Base-by-base conservation (phyloP, 1,140 invertebrate species). In the Chelonus insularis region DNA sequence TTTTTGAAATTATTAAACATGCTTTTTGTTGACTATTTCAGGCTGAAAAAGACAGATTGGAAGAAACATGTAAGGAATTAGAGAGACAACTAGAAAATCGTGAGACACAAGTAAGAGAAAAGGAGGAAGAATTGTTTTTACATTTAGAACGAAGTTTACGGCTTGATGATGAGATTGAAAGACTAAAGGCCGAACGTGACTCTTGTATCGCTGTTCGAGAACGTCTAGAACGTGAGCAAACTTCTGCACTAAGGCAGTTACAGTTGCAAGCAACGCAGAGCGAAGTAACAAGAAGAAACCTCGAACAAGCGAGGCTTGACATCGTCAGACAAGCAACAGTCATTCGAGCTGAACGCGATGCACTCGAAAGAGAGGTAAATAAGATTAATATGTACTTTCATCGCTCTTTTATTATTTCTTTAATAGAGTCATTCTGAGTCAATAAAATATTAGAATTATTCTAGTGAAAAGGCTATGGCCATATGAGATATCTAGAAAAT, bases 101-200 rank as follows among this genome's bases (percentile, higher is more conserved):
- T 63, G 85, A 87, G 48, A 64, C 78, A 4, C 81, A 86, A 34
- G 69, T 87, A 3, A 81, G 82, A 23, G 84, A 85, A 58, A 87
- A 86, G 66, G 86, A 88, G 66, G 86, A 87, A 59, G 86, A 88
- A 63, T 78, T 87, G 18, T 88, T 88, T 67, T 63, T 85, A 1
- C 85, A 88, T 60, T 71, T 87, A 32, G 86, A 87, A 68, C 76
- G 83, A 37, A 84, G 82, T 29, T 77, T 88, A 4, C 80, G 84
- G 23, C 72, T 87, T 25, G 86, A 88, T 64, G 86, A 87, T 62
- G 86, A 87, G 63, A 83, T 83, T 52, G 85, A 87, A 63, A 78
- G 70, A 6, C 66, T 72, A 0, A 72, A 68, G 12, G 48, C 14
- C 6, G 79, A 80, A 20, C 69, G 74, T 18, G 73, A 78, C 45